Evolutionary conservation across 2,797 vertebrate species (phyloP).

Genomic region (Psittacula echo): DNA sequence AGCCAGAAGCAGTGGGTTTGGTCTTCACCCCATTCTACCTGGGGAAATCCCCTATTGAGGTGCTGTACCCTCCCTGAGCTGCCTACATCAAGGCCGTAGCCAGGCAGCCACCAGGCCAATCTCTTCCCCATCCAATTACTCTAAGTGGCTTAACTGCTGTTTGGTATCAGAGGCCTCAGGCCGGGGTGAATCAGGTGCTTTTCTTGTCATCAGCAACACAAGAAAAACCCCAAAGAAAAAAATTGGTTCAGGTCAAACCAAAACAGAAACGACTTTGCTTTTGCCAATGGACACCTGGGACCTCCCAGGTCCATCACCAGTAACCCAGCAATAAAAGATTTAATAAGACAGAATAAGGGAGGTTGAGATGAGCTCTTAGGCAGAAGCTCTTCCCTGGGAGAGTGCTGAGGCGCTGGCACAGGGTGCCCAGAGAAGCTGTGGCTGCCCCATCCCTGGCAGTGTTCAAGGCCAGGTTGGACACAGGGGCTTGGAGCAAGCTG

Average conservation of each 20-base stretch:
- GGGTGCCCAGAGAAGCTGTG: background rate
- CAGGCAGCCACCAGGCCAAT: background rate
- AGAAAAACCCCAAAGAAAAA: background rate
- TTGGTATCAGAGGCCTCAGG: accelerated
- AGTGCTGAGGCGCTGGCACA: background rate
- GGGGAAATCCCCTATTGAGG: background rate
- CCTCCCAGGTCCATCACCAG: background rate
- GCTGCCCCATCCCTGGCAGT: no score
- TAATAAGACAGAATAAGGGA: background rate
- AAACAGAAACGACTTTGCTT: background rate
- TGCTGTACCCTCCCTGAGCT: accelerated
- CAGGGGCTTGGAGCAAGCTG: no score
- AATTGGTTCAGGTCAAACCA: background rate
- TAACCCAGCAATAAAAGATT: background rate
- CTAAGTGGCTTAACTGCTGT: background rate
- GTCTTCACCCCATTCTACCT: background rate
- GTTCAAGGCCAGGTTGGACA: no score
- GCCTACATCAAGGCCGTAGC: background rate
- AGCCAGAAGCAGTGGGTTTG: background rate
- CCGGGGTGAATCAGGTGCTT: background rate
- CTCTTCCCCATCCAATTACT: background rate
- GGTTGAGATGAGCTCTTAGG: background rate
- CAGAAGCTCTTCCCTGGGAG: background rate
- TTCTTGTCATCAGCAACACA: background rate
- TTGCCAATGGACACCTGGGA: background rate